phyloP scores from a whole-genome alignment of 2,797 vertebrate species.

The Cheirogaleus major region DNA sequence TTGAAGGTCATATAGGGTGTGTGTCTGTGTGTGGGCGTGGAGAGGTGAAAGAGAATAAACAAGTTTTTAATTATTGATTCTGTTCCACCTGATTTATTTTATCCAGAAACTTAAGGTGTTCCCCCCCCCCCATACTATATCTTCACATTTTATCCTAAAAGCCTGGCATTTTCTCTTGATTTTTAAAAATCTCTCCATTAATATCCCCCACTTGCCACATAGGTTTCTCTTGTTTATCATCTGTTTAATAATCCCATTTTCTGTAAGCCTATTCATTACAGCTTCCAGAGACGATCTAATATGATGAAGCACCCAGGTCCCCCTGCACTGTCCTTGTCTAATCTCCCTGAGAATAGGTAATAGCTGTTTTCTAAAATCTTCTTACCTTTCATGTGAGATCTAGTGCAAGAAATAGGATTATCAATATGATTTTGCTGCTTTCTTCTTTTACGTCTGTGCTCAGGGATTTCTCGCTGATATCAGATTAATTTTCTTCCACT shows the following conservation, averaged over 20 bases:
- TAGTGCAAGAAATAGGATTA: neutral
- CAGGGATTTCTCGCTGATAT: neutral
- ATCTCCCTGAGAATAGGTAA: neutral
- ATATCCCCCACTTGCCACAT: neutral
- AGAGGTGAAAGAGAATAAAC: neutral
- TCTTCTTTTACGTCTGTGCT: neutral
- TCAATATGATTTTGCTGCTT: neutral
- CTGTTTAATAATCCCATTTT: neutral
- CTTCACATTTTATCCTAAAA: neutral
- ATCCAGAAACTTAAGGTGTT: neutral
- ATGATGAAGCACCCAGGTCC: neutral
- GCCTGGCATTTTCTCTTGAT: neutral
- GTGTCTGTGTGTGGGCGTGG: no score
- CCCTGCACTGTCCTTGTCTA: neutral
- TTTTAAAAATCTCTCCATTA: neutral
- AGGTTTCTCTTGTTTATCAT: neutral
- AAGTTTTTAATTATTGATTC: neutral
- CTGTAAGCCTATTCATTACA: neutral
- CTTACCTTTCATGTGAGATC: neutral
- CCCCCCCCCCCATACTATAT: fast-evolving
- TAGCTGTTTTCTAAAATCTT: neutral
- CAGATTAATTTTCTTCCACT: constrained; percentile 1
- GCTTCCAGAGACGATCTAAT: neutral
- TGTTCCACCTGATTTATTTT: neutral
- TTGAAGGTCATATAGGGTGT: neutral